Evolutionary conservation across 2,888 invertebrate genomes (phyloP).

Genomic region (Catocala sponsa): DNA sequence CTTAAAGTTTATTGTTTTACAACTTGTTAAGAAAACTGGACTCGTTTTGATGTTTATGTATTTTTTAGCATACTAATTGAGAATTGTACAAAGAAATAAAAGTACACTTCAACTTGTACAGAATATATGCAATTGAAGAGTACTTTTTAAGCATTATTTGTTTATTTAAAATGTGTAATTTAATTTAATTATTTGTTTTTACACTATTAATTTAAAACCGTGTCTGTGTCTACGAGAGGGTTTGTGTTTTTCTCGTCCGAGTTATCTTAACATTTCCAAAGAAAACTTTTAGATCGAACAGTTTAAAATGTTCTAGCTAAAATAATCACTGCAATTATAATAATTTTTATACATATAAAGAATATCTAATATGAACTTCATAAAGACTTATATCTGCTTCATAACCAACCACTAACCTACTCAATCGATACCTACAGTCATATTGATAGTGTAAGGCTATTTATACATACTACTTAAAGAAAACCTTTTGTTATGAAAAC

Average conservation of each 20-base stretch:
- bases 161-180: constrained; percentile 2
- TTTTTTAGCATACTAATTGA: constrained; percentile 34
- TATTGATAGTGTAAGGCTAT: constrained; percentile 84
- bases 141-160: constrained; percentile 10
- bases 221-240: neutral
- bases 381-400: constrained; percentile 63
- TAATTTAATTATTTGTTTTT: neutral
- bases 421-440: constrained; percentile 77
- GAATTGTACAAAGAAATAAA: constrained; percentile 20
- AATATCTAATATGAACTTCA: constrained; percentile 56
- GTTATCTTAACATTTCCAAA: constrained; percentile 17
- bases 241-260: constrained; percentile 28
- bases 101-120: constrained; percentile 17
- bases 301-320: constrained; percentile 64
- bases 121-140: constrained; percentile 18
- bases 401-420: constrained; percentile 71
- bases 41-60: constrained; percentile 6
- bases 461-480: constrained; percentile 81
- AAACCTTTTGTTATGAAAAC: constrained; percentile 84
- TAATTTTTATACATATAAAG: constrained; percentile 59
- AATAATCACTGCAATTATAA: constrained; percentile 64
- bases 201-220: neutral
- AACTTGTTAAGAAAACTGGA: constrained; percentile 21
- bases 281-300: constrained; percentile 56
- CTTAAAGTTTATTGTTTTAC: constrained; percentile 54